Evolutionary conservation across 1,140 invertebrate species (phyloP), one percentile per base, ranked within the genome.

Genomic region (Colletes gigas): DNA sequence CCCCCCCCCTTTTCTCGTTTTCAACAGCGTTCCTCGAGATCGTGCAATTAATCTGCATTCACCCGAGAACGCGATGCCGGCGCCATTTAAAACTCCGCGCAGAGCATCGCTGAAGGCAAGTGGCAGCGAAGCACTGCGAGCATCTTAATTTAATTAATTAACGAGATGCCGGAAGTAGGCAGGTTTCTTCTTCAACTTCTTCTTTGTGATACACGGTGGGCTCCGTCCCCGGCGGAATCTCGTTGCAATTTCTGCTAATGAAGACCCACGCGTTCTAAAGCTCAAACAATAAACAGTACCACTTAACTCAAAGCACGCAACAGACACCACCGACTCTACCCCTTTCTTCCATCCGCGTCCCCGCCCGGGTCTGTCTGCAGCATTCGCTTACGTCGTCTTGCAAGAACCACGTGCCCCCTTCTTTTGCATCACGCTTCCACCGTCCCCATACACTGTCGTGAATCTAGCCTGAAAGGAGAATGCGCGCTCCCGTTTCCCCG

Each of bases 121-220:
- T 1, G 17, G 12, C 12, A 39, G 17, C 17, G 21, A 19, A n/a
- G 30, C 19, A 9, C 44, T 21, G 30, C n/a, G n/a, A 60, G 62
- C 70, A 67, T 75, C 77, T 83, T 85, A 82, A 86, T 89, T 85
- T 86, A 81, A 89, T 86, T 89, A 88, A 90, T 90, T 90, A 89
- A 83, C 62, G 78, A 72, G 73, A 88, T 62, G 62, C 59, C 70
- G 79, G 68, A 79, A 85, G 71, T 82, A 74, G 83, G 54, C 60
- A 50, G 59, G 81, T 69, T 83, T 77, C 80, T 83, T 84, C 83
- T 80, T 60, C 63, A 72, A 78, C 72, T 78, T 84, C 70, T 83
- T 83, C 75, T 83, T 80, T 71, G 78, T 83, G 72, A 73, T 74
- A 60, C 73, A 52, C 60, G 59, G 19, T 67, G 60, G 21, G 21